Evolutionary conservation across 2,797 vertebrate species (phyloP).

Genomic region (Hapalemur alaotrensis): DNA sequence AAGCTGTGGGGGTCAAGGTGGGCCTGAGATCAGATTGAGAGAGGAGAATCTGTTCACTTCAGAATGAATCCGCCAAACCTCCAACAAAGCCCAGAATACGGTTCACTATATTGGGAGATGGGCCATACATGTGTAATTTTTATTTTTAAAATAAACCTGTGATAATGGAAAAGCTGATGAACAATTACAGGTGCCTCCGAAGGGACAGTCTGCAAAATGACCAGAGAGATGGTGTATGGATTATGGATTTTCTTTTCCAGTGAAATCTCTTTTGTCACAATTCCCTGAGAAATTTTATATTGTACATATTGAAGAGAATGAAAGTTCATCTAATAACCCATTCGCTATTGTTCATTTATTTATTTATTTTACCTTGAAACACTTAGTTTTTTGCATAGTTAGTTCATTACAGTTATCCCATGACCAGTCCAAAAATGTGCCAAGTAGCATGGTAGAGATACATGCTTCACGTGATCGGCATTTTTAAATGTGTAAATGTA

Average conservation of each 20-base stretch:
- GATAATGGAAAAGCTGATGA: not conserved
- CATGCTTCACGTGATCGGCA: not conserved
- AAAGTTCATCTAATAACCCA: conserved; percentile 3
- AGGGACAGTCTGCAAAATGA: not conserved
- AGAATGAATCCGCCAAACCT: not conserved
- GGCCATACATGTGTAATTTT: not conserved
- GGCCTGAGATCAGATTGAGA: not conserved
- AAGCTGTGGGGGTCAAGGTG: not conserved
- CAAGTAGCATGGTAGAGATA: not conserved
- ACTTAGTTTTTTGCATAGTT: not conserved
- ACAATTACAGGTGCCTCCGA: not conserved
- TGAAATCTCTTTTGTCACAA: conserved; percentile 7
- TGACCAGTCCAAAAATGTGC: not conserved
- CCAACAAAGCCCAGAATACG: not conserved
- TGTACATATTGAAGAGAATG: not conserved
- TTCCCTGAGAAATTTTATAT: conserved; percentile 14
- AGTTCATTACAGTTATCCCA: not conserved
- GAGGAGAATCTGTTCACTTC: not conserved
- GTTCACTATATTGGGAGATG: not conserved
- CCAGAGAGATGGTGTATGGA: conserved; percentile 30
- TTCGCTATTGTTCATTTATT: not conserved
- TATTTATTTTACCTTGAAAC: not conserved
- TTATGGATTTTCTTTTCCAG: conserved; percentile 37
- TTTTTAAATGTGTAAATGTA: not conserved
- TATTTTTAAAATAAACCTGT: conserved; percentile 46